Evolutionary conservation across 2,888 invertebrate species (phyloP).

Genomic region (Pristionchus fissidentatus): DNA sequence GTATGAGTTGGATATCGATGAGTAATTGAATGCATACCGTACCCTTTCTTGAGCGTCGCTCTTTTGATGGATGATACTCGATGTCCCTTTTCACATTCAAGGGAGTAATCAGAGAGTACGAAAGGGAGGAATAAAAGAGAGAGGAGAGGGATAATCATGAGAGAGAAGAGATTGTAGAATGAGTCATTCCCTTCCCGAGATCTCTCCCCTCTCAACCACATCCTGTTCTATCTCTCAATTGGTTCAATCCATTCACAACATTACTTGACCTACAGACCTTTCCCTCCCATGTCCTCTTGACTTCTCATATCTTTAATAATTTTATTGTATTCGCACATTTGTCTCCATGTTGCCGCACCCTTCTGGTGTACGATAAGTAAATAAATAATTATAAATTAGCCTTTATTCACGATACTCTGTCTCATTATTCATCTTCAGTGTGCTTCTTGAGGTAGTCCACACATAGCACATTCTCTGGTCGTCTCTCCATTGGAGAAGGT

Average conservation of each 20-base stretch:
- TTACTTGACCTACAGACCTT: conserved; percentile 15
- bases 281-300: too few relatives aligned
- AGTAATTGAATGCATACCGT: not conserved
- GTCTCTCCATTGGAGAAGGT: conserved; percentile 69
- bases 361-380: too few relatives aligned
- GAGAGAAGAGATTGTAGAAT: not conserved
- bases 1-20: not conserved
- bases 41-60: conserved; percentile 23
- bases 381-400: conserved; percentile 14
- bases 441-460: conserved; percentile 64
- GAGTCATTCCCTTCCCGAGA: conserved; percentile 17
- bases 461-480: conserved; percentile 69
- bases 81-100: conserved; percentile 63
- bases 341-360: not conserved
- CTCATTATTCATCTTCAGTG: not conserved
- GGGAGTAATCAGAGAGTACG: conserved; percentile 47
- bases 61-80: conserved; percentile 61
- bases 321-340: conserved; percentile 26
- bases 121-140: conserved; percentile 15
- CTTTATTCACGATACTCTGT: conserved; percentile 30
- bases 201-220: not conserved
- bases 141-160: conserved; percentile 35
- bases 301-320: conserved; percentile 50
- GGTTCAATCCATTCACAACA: too few relatives aligned
- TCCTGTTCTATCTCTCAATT: conserved; percentile 19